phyloP scores from a whole-genome alignment of 2,797 vertebrate genomes.

The Gobionotothen gibberifrons region DNA sequence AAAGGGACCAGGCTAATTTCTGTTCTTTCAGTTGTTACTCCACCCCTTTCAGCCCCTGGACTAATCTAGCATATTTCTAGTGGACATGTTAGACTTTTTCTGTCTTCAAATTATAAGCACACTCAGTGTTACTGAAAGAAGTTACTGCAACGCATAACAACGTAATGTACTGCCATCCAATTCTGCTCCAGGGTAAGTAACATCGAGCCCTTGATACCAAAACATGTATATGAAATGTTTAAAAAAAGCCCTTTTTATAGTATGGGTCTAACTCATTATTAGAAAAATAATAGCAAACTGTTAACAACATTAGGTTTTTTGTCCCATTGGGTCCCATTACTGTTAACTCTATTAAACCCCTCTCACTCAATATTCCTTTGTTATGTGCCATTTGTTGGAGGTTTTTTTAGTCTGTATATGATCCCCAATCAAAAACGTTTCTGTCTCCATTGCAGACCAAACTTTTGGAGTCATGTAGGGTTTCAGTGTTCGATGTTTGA shows the following conservation, averaged over 20 bases:
- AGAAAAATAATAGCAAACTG: not conserved
- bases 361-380: not conserved
- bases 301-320: not conserved
- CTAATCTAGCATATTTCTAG: no score
- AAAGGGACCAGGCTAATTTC: no score
- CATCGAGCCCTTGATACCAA: not conserved
- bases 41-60: no score
- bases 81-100: no score
- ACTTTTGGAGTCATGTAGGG: slow-evolving; percentile 14
- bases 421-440: slow-evolving; percentile 2
- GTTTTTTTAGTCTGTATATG: not conserved
- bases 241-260: not conserved
- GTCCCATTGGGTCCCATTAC: not conserved
- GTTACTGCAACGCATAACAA: no score
- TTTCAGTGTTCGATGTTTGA: slow-evolving; percentile 12
- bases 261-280: not conserved
- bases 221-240: not conserved
- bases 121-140: no score
- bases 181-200: no score
- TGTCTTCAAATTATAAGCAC: no score
- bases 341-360: not conserved
- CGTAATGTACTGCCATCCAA: no score
- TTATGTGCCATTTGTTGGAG: not conserved
- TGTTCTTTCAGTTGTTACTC: no score
- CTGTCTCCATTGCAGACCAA: not conserved